Base-by-base conservation (phyloP, 2,888 invertebrate genomes). In the Tachina grossa region DNA sequence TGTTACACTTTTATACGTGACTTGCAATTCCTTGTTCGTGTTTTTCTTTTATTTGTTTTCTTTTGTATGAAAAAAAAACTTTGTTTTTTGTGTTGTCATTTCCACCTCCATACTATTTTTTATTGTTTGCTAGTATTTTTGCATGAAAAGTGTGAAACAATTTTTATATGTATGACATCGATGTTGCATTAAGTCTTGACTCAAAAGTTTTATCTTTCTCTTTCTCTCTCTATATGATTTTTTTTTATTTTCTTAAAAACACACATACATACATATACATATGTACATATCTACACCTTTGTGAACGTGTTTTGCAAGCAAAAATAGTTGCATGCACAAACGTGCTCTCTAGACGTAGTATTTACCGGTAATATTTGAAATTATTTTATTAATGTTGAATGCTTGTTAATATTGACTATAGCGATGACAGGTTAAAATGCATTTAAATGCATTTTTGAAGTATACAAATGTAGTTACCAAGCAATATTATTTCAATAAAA, bases 1-100 rank as follows among this genome's bases (percentile, higher is more conserved):
- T 82, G 76, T 72, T 82, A 75, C 75, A 86, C 68, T 43, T 59
- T 59, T 77, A 11, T 77, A 77, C 83, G 83, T 83, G 83, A 83
- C 77, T 65, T 71, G 83, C 51, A 77, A 51, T 49, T 51, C 31
- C 31, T 59, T 65, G 13, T 55, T 71, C 11, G 9, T 31, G 43
- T 55, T 49, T 49, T 49, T 49, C 31, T 61, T 19, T 51, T 63
- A 16, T 79, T 31, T 51, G 41, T 68, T 51, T 51, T 45, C 14
- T 43, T 45, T 14, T 66, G 49, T 66, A n/a, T 31, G 16, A n/a
- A 16, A 66, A 5, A n/a, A 16, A 22, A 22, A 22, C 22, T 22
- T 57, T 39, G 1, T 57, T 13, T 66, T 22, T 66, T 39, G 55
- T 51, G 9, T 14, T 61, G 53, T 66, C 39, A 45, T 6, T 66